phyloP scores from a whole-genome alignment of 2,113 vertebrate species.

The Hippocampus abdominalis region DNA sequence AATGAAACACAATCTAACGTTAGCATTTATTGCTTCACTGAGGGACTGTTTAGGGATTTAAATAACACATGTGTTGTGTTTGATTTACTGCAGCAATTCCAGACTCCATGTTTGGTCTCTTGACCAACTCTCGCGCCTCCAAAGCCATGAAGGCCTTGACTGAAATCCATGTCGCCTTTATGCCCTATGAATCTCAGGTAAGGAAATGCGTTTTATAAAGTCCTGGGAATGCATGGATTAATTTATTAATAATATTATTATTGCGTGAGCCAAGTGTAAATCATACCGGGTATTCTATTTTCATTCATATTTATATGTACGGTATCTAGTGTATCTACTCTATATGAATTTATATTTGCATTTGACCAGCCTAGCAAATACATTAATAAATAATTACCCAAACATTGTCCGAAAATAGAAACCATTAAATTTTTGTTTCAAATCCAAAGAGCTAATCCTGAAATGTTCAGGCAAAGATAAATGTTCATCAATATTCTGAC shows the following conservation, averaged over 20 bases:
- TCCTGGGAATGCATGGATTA: background rate
- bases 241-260: background rate
- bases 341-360: background rate
- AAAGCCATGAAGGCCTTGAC: constrained; percentile 97
- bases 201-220: constrained; percentile 23
- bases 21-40: background rate
- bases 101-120: constrained; percentile 86
- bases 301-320: background rate
- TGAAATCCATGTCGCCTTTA: constrained; percentile 95
- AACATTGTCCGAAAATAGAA: background rate
- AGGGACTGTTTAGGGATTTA: background rate
- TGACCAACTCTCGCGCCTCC: constrained; percentile 94
- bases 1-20: background rate
- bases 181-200: constrained; percentile 97
- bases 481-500: no score
- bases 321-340: background rate
- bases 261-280: background rate
- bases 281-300: background rate
- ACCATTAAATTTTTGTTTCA: background rate
- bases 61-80: background rate
- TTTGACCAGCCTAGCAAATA: background rate
- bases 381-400: background rate
- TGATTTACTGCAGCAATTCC: constrained; percentile 80
- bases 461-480: no score
- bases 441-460: no score